Conservation (phyloP, 2,113 vertebrate species). For the Myanophis thanlyinensis region DNA sequence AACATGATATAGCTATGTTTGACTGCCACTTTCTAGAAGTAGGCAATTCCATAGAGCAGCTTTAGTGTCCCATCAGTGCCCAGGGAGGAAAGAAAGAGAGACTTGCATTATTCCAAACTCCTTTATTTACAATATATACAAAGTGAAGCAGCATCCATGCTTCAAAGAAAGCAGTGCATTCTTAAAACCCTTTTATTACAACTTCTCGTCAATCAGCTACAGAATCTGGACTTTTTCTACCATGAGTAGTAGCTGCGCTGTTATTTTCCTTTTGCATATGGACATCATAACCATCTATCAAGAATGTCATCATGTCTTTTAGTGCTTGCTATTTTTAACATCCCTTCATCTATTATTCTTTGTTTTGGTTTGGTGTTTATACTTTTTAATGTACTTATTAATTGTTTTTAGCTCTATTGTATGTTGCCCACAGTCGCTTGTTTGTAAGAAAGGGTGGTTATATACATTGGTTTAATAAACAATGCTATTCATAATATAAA, state of each 20-base stretch:
- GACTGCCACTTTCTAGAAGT: not conserved
- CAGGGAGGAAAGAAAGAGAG: not conserved
- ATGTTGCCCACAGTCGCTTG: not conserved
- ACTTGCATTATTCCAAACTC: not conserved
- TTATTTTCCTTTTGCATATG: not conserved
- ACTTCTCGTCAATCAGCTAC: too few species aligned
- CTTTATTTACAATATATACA: not conserved
- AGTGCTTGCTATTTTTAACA: not conserved
- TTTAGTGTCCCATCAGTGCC: not conserved
- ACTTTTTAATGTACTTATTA: not conserved
- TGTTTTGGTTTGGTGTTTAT: not conserved
- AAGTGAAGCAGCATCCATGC: not conserved
- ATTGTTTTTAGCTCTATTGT: not conserved
- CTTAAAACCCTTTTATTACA: not conserved
- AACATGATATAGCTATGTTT: not conserved
- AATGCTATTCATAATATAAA: not conserved
- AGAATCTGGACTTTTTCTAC: not conserved
- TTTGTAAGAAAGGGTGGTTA: not conserved
- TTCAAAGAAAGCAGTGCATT: not conserved
- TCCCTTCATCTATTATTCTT: not conserved
- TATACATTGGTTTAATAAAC: not conserved
- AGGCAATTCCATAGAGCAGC: too few species aligned
- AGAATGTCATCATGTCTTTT: not conserved
- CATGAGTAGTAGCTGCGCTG: not conserved
- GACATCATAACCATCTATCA: not conserved